Percentiles rank a stretch among this genome's conserved stretches.
These are phyloP conservation scores for Cotesia typhae DNA, from an alignment of 1,140 invertebrate species.

Conservation along the genomic window DNA sequence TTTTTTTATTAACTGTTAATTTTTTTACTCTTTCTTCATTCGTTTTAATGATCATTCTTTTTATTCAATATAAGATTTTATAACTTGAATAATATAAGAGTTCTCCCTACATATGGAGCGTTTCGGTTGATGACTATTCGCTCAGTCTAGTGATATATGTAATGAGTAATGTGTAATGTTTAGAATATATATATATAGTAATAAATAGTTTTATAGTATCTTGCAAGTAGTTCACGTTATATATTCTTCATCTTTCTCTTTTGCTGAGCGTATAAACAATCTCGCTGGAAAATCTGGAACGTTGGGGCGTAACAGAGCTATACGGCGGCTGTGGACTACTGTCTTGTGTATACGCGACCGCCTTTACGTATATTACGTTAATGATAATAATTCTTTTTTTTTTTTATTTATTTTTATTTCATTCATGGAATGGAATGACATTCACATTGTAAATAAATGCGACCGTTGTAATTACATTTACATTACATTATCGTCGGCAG, in stretches of 20 bases:
- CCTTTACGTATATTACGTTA: conserved; percentile 17
- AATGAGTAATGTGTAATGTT: not conserved
- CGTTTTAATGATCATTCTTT: not conserved
- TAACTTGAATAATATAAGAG: not conserved
- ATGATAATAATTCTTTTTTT: conserved; percentile 5
- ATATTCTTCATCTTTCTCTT: conserved; percentile 50
- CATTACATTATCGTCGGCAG: too few relatives aligned
- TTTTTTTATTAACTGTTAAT: too few relatives aligned
- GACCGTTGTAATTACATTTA: too few relatives aligned
- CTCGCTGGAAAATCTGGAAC: conserved; percentile 62
- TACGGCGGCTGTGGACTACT: too few relatives aligned
- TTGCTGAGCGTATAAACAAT: conserved; percentile 56
- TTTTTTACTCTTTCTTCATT: conserved; percentile 19
- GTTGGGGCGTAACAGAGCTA: conserved; percentile 8
- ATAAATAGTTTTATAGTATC: not conserved
- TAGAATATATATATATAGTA: conserved; percentile 3
- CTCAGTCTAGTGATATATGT: not conserved
- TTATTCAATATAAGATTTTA: not conserved
- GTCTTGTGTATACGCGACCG: not conserved
- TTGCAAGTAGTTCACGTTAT: conserved; percentile 55
- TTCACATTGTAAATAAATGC: too few relatives aligned
- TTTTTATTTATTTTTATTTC: conserved; percentile 1
- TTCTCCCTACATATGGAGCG: conserved; percentile 43
- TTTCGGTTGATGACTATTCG: conserved; percentile 38
- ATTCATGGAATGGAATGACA: not conserved